Base-by-base conservation (phyloP, 2,888 invertebrate species). In the Ennomos quercinarius region DNA sequence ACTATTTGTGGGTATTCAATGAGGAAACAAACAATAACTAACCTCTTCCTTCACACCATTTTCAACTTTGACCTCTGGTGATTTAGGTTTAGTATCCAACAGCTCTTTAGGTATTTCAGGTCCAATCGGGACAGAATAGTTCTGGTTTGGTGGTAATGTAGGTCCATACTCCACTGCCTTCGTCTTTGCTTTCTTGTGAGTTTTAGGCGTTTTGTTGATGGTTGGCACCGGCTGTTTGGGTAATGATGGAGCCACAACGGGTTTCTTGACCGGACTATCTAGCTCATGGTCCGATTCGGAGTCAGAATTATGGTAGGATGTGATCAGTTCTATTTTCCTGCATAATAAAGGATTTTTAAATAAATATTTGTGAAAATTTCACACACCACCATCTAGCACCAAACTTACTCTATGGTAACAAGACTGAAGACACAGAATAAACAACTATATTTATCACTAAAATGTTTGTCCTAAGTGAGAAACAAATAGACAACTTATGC, bases 281-380 rank as follows among this genome's bases (percentile, higher is more conserved):
- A 78, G 55, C 66, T 93, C 93, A 42, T 93, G 91, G 51, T 93
- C 93, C 0, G 93, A 93, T 50, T 93, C 93, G 0, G 93, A 93
- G 54, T 93, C 93, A 0, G 93, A 93, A 67, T 93, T 87, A 73
- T 89, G 86, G 68, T 90, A 94, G 34, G 93, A 93, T 13, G 94
- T 94, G 55, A 94, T 94, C 41, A 94, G 75, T 80, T 94, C 94
- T 67, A 94, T 94, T 88, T 91, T 93, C 57, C 94, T 94, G 86
- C 13, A 81, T 78, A 47, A 10, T 10, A 27, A 27, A 27, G 17
- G 4, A n/a, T n/a, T 17, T 17, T 17, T 17, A 2, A 3, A 17
- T 17, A 17, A 17, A 2, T 17, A 17, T 17, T 17, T 17, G 17
- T 17, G 17, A 3, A 17, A 1, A 2, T 17, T 17, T 17, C 17